Evolutionary conservation across 2,797 vertebrate species (phyloP).

Genomic region (Gobionotothen gibberifrons): DNA sequence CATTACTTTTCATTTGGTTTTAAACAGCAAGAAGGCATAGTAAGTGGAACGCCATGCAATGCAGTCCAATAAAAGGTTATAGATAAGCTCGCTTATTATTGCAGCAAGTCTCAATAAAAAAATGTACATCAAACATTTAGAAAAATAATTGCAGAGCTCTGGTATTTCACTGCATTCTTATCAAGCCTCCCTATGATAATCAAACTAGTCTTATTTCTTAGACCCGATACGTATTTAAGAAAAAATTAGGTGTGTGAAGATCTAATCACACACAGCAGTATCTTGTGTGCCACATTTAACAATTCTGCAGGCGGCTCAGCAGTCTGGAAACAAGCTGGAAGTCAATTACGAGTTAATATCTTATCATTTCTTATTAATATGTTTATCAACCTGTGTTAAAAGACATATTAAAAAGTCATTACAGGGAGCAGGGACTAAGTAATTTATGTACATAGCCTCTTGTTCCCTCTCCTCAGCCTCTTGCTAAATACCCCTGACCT

Average conservation of each 20-base stretch:
- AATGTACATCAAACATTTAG: neutral
- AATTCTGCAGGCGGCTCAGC: conserved; percentile 31
- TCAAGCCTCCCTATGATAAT: neutral
- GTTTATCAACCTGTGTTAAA: conserved; percentile 72
- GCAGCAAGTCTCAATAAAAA: neutral
- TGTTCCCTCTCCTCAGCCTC: conserved; percentile 62
- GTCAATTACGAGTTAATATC: conserved; percentile 62
- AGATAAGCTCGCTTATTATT: neutral
- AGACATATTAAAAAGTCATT: conserved; percentile 75
- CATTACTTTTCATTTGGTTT: neutral
- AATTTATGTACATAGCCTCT: conserved; percentile 49
- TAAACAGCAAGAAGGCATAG: conserved; percentile 5
- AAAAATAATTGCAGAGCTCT: neutral
- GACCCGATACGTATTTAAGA: neutral
- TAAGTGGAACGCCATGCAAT: neutral
- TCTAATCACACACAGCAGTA: neutral
- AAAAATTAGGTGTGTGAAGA: neutral
- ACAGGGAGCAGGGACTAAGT: conserved; percentile 60
- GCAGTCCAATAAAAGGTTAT: neutral
- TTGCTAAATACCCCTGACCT: conserved; percentile 65
- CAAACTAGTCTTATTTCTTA: conserved; percentile 3
- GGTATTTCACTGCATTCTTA: neutral
- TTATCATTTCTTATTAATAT: conserved; percentile 68
- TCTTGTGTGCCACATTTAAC: conserved; percentile 13
- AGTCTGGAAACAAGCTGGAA: conserved; percentile 42